Conservation (phyloP, 2,888 invertebrate genomes). For the Morinoia aosen region DNA sequence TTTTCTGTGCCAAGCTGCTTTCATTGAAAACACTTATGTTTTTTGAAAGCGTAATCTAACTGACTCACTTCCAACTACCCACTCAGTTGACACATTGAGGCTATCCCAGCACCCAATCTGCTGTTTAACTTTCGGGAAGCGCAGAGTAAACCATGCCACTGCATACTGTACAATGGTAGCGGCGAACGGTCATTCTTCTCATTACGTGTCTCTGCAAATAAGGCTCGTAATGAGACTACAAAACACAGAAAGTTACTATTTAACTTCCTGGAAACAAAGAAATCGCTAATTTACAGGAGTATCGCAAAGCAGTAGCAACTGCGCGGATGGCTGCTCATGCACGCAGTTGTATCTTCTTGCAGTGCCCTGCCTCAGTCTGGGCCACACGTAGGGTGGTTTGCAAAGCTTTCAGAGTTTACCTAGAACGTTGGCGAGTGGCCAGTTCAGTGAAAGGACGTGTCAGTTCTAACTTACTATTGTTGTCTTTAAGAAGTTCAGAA, state of each 20-base stretch:
- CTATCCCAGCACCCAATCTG: too few relatives aligned
- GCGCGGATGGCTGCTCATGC: not conserved
- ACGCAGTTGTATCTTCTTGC: not conserved
- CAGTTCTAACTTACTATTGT: not conserved
- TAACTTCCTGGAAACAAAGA: not conserved
- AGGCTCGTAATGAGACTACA: not conserved
- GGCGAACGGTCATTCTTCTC: not conserved
- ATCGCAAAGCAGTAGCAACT: not conserved
- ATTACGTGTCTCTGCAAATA: not conserved
- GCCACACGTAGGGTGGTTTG: not conserved
- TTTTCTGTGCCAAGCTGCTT: too few relatives aligned
- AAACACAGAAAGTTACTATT: not conserved
- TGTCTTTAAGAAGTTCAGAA: not conserved
- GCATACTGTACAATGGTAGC: too few relatives aligned
- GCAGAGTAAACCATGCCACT: too few relatives aligned
- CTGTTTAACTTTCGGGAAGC: too few relatives aligned
- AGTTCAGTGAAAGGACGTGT: not conserved
- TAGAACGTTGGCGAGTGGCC: not conserved
- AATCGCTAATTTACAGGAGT: not conserved
- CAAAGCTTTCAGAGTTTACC: not conserved
- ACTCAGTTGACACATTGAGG: too few relatives aligned
- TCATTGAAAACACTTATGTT: too few relatives aligned
- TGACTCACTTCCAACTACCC: too few relatives aligned
- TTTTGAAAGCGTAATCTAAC: too few relatives aligned
- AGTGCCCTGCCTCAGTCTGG: not conserved